Evolutionary conservation across 2,888 invertebrate species (phyloP).

Genomic region (Coelopa pilipes): DNA sequence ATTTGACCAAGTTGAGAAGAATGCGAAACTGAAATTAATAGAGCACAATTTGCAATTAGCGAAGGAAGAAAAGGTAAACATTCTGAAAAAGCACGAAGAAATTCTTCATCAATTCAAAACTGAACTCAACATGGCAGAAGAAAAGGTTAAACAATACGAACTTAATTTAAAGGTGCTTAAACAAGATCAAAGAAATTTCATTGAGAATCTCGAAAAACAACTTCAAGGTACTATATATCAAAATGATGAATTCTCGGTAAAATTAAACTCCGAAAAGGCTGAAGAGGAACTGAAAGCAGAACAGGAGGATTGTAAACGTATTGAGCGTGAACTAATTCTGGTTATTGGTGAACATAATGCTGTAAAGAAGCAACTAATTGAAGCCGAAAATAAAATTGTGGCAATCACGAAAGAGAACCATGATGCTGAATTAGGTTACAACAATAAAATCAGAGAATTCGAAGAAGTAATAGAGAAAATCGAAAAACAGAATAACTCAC

Average conservation of each 20-base stretch:
- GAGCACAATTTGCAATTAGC: constrained; percentile 34
- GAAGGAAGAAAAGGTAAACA: constrained; percentile 32
- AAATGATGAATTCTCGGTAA: constrained; percentile 37
- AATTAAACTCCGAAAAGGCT: constrained; percentile 36
- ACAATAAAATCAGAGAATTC: constrained; percentile 35
- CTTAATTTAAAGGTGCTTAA: constrained; percentile 27
- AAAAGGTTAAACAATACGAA: constrained; percentile 38
- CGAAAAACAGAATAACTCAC: constrained; percentile 38
- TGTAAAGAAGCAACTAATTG: constrained; percentile 38
- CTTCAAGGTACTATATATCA: constrained; percentile 15
- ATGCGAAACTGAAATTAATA: constrained; percentile 32
- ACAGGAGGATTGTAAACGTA: constrained; percentile 38
- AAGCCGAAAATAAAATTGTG: constrained; percentile 33
- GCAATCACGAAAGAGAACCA: constrained; percentile 21
- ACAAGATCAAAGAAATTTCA: constrained; percentile 20
- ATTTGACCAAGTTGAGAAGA: constrained; percentile 23
- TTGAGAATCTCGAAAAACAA: constrained; percentile 39
- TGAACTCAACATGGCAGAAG: constrained; percentile 20
- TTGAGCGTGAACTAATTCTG: constrained; percentile 42
- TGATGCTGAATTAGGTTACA: neutral
- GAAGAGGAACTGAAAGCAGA: constrained; percentile 36
- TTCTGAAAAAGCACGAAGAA: constrained; percentile 29
- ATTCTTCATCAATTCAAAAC: constrained; percentile 34
- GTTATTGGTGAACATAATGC: constrained; percentile 41
- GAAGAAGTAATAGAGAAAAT: constrained; percentile 34